Conservation (phyloP, 2,888 invertebrate species). For the Tridacna crocea region DNA sequence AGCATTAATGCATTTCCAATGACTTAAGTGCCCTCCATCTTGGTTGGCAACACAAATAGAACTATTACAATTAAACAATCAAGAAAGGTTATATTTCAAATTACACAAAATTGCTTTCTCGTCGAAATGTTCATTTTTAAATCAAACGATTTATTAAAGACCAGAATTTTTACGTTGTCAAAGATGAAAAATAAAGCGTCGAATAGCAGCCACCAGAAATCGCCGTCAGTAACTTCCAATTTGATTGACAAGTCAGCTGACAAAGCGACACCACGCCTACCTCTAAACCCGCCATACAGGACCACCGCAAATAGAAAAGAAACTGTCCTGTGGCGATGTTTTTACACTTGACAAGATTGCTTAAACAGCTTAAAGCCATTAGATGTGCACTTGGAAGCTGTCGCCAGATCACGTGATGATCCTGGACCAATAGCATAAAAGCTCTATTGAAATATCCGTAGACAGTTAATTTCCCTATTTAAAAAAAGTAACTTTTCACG, state of each 20-base stretch:
- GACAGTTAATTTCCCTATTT: conserved; percentile 18
- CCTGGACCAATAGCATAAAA: conserved; percentile 43
- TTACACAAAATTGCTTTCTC: too few relatives aligned
- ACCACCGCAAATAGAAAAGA: conserved; percentile 17
- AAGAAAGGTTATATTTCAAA: too few relatives aligned
- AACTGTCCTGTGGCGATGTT: conserved; percentile 33
- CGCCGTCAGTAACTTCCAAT: neutral
- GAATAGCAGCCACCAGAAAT: too few relatives aligned
- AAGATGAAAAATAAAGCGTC: too few relatives aligned
- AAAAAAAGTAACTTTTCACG: conserved; percentile 27
- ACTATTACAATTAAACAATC: too few relatives aligned
- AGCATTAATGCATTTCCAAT: too few relatives aligned
- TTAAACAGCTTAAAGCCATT: conserved; percentile 28
- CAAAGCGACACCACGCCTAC: neutral
- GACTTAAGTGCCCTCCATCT: too few relatives aligned
- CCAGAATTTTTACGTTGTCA: too few relatives aligned
- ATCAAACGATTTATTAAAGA: too few relatives aligned
- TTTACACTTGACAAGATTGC: conserved; percentile 35
- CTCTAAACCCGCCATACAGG: conserved; percentile 19
- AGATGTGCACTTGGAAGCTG: conserved; percentile 35
- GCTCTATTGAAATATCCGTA: conserved; percentile 14
- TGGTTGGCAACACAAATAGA: too few relatives aligned
- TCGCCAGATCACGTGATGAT: conserved; percentile 42
- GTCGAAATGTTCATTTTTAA: too few relatives aligned
- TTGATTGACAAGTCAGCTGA: conserved; percentile 16